phyloP scores from a whole-genome alignment of 2,113 vertebrate species.

The Ameiurus melas region DNA sequence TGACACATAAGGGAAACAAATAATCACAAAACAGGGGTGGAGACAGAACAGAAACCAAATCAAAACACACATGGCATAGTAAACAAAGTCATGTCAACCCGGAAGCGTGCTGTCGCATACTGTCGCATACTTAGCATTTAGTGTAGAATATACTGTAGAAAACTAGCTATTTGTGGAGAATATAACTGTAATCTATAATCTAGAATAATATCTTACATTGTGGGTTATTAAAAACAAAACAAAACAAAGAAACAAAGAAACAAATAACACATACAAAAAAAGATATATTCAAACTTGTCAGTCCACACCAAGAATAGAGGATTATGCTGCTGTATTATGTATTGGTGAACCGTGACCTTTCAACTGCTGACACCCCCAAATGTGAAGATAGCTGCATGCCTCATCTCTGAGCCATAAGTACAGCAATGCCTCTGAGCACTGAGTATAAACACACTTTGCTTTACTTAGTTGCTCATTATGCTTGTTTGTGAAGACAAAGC shows the following conservation, averaged over 20 bases:
- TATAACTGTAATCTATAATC: background rate
- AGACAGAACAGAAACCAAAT: no score
- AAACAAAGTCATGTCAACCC: no score
- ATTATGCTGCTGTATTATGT: background rate
- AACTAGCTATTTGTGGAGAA: background rate
- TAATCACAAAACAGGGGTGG: no score
- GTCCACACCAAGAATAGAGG: no score
- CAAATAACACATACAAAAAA: background rate
- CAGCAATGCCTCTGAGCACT: background rate
- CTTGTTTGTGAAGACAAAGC: background rate
- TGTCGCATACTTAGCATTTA: background rate
- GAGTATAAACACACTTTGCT: background rate
- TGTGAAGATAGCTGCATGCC: background rate
- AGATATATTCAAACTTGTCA: background rate
- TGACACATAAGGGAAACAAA: no score
- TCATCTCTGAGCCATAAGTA: background rate
- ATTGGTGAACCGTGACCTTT: background rate
- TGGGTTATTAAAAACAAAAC: no score
- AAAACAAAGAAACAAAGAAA: no score
- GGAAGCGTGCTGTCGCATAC: no score
- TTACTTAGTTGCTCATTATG: slow-evolving; percentile 6
- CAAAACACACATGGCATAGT: no score
- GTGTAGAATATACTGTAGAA: background rate
- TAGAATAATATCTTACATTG: background rate
- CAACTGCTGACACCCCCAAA: background rate